A percentile compares a stretch with the other conserved stretches of the same genome.
phyloP scores from a whole-genome alignment of 1,140 invertebrate species.

The Drosophila kohkoa region DNA sequence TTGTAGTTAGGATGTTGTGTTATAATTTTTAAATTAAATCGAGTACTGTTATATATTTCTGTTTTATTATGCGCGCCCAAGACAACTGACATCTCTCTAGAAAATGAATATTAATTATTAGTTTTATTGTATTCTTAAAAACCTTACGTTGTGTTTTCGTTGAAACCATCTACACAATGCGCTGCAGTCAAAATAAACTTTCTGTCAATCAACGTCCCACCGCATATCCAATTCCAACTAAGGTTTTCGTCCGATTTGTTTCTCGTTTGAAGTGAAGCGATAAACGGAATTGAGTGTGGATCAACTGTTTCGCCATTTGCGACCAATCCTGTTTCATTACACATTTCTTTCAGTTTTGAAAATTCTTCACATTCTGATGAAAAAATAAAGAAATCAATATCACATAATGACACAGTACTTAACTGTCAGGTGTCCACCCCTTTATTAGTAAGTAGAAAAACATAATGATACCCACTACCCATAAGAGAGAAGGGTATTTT shows the following conservation, averaged over 20 bases:
- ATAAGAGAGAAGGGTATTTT: too few species aligned
- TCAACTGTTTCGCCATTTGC: not conserved
- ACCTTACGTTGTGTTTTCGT: not conserved
- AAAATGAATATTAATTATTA: not conserved
- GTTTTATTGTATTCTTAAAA: not conserved
- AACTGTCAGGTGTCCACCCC: too few species aligned
- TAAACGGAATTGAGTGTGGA: slow-evolving; percentile 5
- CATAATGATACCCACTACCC: too few species aligned
- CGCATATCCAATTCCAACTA: not conserved
- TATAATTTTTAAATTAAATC: not conserved
- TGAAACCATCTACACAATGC: slow-evolving; percentile 18
- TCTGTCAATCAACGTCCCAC: slow-evolving; percentile 17
- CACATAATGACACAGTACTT: too few species aligned
- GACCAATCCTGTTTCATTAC: not conserved
- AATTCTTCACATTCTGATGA: slow-evolving; percentile 12
- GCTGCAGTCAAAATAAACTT: slow-evolving; percentile 26
- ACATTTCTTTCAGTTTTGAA: not conserved
- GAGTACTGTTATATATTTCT: not conserved
- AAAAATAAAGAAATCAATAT: not conserved
- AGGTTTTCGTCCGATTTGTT: not conserved
- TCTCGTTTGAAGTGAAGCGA: slow-evolving; percentile 4
- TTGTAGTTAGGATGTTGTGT: not conserved
- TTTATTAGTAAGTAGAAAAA: too few species aligned
- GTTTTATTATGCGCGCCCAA: slow-evolving; percentile 15
- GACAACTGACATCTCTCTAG: not conserved